Evolutionary conservation across 2,113 vertebrate genomes (phyloP).

Genomic region (Leucopternis melanops): DNA sequence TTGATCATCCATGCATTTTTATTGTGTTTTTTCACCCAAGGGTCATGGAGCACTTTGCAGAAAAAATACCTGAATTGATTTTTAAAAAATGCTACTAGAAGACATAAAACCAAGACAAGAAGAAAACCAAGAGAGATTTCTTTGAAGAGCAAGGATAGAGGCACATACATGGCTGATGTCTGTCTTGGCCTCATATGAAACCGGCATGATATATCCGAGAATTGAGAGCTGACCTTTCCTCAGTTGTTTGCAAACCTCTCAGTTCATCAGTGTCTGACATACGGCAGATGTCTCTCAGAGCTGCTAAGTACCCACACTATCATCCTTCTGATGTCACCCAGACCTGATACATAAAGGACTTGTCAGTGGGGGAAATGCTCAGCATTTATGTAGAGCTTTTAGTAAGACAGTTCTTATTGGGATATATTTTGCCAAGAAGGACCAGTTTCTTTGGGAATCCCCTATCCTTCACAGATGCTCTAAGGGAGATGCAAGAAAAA

Average conservation of each 20-base stretch:
- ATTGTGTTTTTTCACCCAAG: not conserved
- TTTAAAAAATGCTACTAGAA: not conserved
- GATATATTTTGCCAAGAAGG: not conserved
- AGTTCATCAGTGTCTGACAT: not conserved
- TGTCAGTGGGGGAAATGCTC: not conserved
- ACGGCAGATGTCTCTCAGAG: not conserved
- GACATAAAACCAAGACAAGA: not conserved
- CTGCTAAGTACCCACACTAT: not conserved
- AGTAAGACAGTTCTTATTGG: not conserved
- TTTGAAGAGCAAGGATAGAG: not conserved
- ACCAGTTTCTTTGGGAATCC: not conserved
- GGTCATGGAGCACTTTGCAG: not conserved
- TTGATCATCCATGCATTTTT: not conserved
- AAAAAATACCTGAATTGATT: not conserved
- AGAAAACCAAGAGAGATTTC: not conserved
- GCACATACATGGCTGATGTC: constrained; percentile 42
- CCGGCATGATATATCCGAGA: constrained; percentile 71
- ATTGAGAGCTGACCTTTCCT: constrained; percentile 72
- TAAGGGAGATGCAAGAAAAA: not conserved
- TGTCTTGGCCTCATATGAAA: not conserved
- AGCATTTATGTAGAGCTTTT: not conserved
- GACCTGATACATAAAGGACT: not conserved
- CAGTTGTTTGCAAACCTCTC: not conserved
- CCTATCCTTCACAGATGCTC: not conserved
- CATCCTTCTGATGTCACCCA: not conserved